Conservation (phyloP, 2,888 invertebrate species). For the Drosophila buzzatii region DNA sequence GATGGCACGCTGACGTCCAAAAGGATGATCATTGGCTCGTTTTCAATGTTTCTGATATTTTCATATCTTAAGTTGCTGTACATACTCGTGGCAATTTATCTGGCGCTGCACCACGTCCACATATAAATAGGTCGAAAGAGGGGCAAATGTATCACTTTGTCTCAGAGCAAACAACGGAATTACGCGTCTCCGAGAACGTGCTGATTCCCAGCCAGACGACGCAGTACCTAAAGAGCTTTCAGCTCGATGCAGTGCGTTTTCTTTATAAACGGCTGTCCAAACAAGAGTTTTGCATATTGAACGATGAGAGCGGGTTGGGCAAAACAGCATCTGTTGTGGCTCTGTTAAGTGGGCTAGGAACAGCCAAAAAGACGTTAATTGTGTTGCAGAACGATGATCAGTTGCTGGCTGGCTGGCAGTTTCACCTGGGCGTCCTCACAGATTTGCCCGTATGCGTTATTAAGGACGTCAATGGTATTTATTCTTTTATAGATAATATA, state of each 20-base stretch:
- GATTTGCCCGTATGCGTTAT: constrained; percentile 74
- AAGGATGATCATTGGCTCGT: constrained; percentile 80
- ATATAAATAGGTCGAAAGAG: constrained; percentile 6
- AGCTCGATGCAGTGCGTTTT: constrained; percentile 82
- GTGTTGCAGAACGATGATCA: constrained; percentile 82
- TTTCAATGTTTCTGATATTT: constrained; percentile 84
- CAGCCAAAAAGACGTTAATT: constrained; percentile 75
- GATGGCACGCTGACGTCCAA: constrained; percentile 79
- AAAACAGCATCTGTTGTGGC: constrained; percentile 78
- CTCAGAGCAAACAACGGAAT: constrained; percentile 76
- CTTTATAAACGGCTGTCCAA: constrained; percentile 79
- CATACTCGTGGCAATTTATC: constrained; percentile 83
- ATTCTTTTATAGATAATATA: background rate
- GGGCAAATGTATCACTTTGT: constrained; percentile 82
- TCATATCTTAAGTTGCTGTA: constrained; percentile 83
- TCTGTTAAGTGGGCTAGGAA: constrained; percentile 72
- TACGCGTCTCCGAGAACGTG: constrained; percentile 69
- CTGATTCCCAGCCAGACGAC: constrained; percentile 72
- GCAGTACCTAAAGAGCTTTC: constrained; percentile 83
- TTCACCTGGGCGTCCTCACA: constrained; percentile 81
- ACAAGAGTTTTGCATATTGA: constrained; percentile 80
- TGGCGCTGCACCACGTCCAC: constrained; percentile 76
- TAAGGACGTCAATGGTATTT: constrained; percentile 70
- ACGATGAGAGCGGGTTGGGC: constrained; percentile 84
- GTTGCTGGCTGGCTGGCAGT: constrained; percentile 81